phyloP scores from a whole-genome alignment of 2,113 vertebrate species.

The Python bivittatus region DNA sequence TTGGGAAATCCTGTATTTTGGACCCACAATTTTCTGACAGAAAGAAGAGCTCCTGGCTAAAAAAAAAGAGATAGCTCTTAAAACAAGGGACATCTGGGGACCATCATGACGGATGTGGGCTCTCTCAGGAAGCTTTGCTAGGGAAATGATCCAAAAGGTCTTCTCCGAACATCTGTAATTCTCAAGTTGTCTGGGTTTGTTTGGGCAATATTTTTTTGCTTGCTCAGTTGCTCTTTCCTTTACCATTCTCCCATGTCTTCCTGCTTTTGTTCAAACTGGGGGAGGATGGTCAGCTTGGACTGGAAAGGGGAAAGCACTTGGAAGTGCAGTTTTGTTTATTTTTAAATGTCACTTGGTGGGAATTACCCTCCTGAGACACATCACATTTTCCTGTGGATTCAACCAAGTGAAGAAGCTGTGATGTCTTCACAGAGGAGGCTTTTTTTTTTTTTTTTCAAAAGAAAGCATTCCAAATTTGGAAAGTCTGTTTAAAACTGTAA shows the following conservation, averaged over 20 bases:
- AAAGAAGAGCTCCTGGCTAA: background rate
- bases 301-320: slow-evolving; percentile 1
- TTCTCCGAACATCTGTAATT: background rate
- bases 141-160: slow-evolving; percentile 13
- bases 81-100: slow-evolving; percentile 20
- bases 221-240: background rate
- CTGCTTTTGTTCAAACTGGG: background rate
- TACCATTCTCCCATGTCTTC: background rate
- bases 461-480: background rate
- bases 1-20: background rate
- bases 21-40: background rate
- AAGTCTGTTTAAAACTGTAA: background rate
- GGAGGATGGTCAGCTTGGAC: background rate
- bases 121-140: slow-evolving; percentile 16
- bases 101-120: slow-evolving; percentile 10
- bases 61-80: background rate
- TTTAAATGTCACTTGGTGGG: slow-evolving; percentile 9
- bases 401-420: no score
- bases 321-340: background rate
- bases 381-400: slow-evolving; percentile 17
- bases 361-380: slow-evolving; percentile 15
- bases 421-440: background rate
- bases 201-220: background rate
- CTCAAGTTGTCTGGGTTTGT: background rate
- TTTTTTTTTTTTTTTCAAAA: background rate